Base-by-base conservation (phyloP, 2,797 vertebrate species). In the Eospalax fontanierii region DNA sequence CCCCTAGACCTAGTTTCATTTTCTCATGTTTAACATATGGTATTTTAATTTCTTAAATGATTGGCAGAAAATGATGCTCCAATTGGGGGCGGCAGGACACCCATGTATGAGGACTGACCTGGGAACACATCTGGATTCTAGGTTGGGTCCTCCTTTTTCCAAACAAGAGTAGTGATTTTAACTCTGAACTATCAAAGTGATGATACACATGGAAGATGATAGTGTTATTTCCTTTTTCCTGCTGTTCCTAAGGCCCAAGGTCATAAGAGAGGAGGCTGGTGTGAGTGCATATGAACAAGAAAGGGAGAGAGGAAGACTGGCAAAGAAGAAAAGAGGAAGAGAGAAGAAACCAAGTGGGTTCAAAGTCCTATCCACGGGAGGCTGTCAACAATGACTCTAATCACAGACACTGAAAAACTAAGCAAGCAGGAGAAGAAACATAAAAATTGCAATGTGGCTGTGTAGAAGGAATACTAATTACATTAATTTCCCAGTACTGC, bases 401-500 rank as follows among this genome's bases (percentile, higher is more conserved):
- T 40, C 74, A 19, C 1, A 92, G 40, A 81, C 24, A 54, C 71
- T 33, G n/a, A n/a, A 71, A 68, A 92, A 57, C 70, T 33, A 65
- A 78, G 24, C 35, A 57, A 68, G 57, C 0, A 26, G 26, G 11
- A 0, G 1, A 21, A 9, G n/a, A 35, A 22, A 33, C 78, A 65
- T 24, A 74, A 85, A 93, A 74, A n/a, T 66, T 65, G 50, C 43
- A 30, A n/a, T 91, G 84, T 78, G 78, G 22, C 43, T 4, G 0
- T 85, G 59, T 22, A 80, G 61, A 94, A 94, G 35, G 61, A 86
- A 73, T n/a, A 50, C 71, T 92, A 74, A 92, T 94, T 46, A 38
- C 35, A 71, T n/a, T 66, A 22, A 82, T 59, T 89, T 85, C 73
- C 85, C 65, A 8, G 66, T 46, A 86, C 74, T 90, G 87, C 70